A percentile compares a stretch with the other conserved stretches of the same genome.
Conservation (phyloP, 2,113 vertebrate genomes). For the Prolemur simus region DNA sequence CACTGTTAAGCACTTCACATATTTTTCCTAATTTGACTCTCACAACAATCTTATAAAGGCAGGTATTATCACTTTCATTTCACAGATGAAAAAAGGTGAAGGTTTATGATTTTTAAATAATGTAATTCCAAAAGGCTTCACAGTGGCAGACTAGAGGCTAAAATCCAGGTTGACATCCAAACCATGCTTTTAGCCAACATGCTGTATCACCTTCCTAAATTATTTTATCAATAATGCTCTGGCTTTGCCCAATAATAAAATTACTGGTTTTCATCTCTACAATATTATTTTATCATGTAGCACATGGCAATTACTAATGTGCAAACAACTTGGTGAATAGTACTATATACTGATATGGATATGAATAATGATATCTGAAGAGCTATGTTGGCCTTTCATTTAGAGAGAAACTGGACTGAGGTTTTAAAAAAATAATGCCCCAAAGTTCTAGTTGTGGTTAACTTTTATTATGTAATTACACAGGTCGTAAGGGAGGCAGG, state of each 20-base stretch:
- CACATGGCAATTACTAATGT: background rate
- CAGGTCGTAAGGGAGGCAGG: background rate
- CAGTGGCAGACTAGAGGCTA: background rate
- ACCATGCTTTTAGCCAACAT: background rate
- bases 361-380: background rate
- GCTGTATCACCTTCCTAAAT: background rate
- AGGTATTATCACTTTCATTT: background rate
- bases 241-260: background rate
- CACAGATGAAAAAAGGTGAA: background rate
- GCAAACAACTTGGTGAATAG: background rate
- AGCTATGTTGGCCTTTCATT: background rate
- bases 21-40: conserved; percentile 4
- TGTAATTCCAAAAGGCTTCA: background rate
- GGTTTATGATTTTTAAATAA: conserved; percentile 21
- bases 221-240: conserved; percentile 39
- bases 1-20: background rate
- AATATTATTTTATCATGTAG: background rate
- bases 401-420: background rate
- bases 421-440: background rate
- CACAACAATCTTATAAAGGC: background rate
- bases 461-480: background rate
- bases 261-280: background rate
- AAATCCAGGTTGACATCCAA: background rate
- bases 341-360: background rate
- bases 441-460: background rate